These are phyloP conservation scores for Mimumesa dahlbomi DNA, from an alignment of 2,888 invertebrate species.

Conservation along the genomic window DNA sequence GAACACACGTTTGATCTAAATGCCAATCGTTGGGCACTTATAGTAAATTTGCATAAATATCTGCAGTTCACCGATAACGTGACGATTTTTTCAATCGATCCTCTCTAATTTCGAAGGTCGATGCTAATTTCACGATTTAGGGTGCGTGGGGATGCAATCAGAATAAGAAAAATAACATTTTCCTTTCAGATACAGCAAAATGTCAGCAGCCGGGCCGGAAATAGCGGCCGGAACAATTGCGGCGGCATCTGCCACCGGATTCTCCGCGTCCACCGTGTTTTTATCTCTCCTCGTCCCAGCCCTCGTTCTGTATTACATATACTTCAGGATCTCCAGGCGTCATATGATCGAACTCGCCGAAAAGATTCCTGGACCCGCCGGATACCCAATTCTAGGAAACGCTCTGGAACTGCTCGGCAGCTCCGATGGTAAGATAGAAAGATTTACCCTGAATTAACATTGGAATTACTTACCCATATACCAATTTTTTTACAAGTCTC, in stretches of 20 bases:
- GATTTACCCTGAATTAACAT: no score
- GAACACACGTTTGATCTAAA: no score
- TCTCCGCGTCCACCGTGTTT: constrained; percentile 86
- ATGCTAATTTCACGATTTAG: no score
- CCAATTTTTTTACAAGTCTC: no score
- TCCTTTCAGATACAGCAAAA: constrained; percentile 53
- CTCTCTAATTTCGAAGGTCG: no score
- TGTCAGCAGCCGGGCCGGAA: constrained; percentile 78
- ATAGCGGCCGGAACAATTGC: constrained; percentile 73
- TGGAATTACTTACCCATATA: no score
- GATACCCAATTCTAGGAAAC: constrained; percentile 88
- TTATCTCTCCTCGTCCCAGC: constrained; percentile 88
- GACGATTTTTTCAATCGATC: no score
- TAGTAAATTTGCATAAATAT: no score
- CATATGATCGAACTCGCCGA: constrained; percentile 87
- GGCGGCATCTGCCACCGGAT: constrained; percentile 80
- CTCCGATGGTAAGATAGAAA: constrained; percentile 87
- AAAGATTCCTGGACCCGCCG: constrained; percentile 87
- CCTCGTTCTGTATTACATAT: constrained; percentile 86
- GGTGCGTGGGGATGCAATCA: no score
- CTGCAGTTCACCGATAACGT: no score
- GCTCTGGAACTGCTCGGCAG: constrained; percentile 88
- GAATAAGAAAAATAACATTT: no score
- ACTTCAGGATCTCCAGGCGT: constrained; percentile 88
- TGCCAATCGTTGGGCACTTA: no score